Evolutionary conservation across 2,113 vertebrate genomes (phyloP), one percentile per base, ranked within the genome.

Genomic region (Nesoenas mayeri): DNA sequence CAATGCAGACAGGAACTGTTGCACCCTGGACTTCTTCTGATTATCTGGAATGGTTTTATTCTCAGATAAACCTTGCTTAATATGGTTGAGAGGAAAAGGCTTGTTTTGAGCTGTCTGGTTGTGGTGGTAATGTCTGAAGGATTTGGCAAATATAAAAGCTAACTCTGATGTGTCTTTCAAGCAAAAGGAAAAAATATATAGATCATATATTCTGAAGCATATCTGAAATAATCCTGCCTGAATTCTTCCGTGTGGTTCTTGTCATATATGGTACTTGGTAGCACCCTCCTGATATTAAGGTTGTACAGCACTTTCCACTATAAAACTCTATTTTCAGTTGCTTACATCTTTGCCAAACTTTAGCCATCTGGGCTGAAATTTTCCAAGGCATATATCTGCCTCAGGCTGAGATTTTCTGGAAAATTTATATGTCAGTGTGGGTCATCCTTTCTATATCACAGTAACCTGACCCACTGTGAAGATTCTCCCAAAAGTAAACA

Each of bases 401-500:
- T 89, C 11, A 2, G 87, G 70, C 87, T 92, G 70, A 93, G 44
- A 54, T 65, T 79, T 72, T 91, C 34, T 75, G 19, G 19, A 89
- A 92, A 91, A 94, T 79, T 67, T 88, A 1, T 74, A 31, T 71
- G 56, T 92, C 48, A 71, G 25, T 54, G 36, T 91, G 65, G 79
- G 72, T 95, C 90, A 92, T 94, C 69, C 51, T 75, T 94, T 88
- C 67, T 88, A 6, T 88, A 94, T 88, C 70, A 84, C 61, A 84
- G 83, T 73, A 92, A 96, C 61, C 40, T 93, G 85, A 81, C 73
- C 77, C 61, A 50, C 69, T 57, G 40, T 84, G 72, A 96, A 79
- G 88, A 89, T 79, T 79, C 38, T 92, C 71, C 48, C 57, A 28
- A 60, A 94, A 92, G 61, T 65, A 84, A 91, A 84, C 38, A 80